These are phyloP conservation scores for Todiramphus chloris DNA, from an alignment of 2,113 vertebrate species.

Conservation along the genomic window DNA sequence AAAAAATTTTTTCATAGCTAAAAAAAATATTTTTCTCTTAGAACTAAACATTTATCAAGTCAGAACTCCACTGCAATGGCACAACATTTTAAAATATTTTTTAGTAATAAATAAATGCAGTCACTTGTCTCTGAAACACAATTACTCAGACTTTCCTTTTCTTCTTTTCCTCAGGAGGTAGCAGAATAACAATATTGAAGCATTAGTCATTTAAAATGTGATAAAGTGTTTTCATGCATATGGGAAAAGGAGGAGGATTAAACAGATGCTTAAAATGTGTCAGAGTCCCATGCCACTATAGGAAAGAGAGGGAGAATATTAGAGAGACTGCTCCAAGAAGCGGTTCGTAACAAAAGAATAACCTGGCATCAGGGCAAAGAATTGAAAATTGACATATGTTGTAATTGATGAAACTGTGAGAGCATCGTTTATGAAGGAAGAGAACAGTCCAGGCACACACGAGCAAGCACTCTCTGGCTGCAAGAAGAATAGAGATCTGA, in stretches of 20 bases:
- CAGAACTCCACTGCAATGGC: neutral
- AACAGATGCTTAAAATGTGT: neutral
- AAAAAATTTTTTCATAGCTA: neutral
- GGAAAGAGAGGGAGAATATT: neutral
- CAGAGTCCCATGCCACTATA: neutral
- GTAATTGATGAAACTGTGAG: neutral
- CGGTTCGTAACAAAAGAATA: neutral
- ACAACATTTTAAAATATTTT: neutral
- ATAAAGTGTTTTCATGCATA: conserved; percentile 1
- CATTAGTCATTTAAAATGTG: conserved; percentile 6
- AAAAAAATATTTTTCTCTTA: neutral
- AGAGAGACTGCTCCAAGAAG: neutral
- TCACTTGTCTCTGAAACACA: conserved; percentile 9
- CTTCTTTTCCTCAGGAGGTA: conserved; percentile 28
- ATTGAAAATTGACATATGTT: neutral
- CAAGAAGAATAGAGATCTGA: neutral
- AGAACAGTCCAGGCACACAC: neutral
- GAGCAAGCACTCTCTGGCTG: neutral
- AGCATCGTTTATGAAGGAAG: neutral
- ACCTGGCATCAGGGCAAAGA: neutral
- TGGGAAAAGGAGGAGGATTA: neutral
- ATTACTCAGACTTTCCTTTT: conserved; percentile 3
- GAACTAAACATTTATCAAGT: neutral
- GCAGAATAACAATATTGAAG: conserved; percentile 13
- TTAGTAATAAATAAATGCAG: conserved; percentile 34